Evolutionary conservation across 2,797 vertebrate genomes (phyloP).

Genomic region (Eurystomus glaucurus): DNA sequence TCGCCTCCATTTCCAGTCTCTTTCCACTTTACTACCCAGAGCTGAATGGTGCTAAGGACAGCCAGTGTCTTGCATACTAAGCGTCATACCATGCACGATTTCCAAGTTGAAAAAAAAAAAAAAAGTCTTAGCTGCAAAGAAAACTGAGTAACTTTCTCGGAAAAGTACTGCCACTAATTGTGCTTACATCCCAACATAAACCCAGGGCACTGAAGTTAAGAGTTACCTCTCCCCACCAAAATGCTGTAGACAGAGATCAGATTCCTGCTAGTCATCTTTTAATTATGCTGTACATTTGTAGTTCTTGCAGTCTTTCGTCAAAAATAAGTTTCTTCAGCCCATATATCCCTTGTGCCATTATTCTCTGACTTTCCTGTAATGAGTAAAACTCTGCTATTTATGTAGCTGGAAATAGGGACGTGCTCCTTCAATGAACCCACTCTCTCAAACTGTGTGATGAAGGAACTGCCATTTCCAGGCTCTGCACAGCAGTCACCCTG

Average conservation of each 20-base stretch:
- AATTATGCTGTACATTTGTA: not conserved
- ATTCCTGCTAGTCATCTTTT: rapidly evolving
- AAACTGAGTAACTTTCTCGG: not conserved
- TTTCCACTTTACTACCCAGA: not conserved
- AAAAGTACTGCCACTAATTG: not conserved
- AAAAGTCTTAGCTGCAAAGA: not conserved
- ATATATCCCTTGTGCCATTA: not conserved
- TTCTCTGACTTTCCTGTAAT: not conserved
- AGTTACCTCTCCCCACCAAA: not conserved
- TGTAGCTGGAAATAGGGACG: not conserved
- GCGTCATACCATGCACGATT: not conserved
- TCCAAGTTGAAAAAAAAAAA: not conserved
- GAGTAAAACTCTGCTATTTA: not conserved
- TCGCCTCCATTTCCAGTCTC: not conserved
- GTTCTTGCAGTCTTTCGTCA: not conserved
- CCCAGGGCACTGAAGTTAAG: not conserved
- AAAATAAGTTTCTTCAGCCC: not conserved
- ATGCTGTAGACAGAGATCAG: not conserved
- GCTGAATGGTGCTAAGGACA: not conserved
- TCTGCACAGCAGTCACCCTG: not conserved
- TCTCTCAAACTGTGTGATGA: not conserved
- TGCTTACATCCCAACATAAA: not conserved
- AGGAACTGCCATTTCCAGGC: not conserved
- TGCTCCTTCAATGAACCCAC: not conserved
- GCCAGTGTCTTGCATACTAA: not conserved